phyloP scores from a whole-genome alignment of 2,797 vertebrate species.

The Valencia hispanica region DNA sequence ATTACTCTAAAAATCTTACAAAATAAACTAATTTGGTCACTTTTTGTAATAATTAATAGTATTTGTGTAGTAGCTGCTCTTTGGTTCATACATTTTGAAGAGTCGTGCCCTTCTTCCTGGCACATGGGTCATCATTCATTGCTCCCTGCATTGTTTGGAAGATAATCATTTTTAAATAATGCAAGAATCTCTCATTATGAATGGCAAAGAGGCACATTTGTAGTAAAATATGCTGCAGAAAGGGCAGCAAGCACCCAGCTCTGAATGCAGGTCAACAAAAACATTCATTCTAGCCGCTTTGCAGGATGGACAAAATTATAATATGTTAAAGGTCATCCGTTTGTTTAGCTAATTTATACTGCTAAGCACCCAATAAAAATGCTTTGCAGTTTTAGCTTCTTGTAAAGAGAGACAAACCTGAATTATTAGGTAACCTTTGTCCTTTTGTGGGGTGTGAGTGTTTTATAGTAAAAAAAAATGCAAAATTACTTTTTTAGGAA shows the following conservation, averaged over 20 bases:
- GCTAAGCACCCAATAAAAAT: conserved; percentile 53
- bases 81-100: not conserved
- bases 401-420: not conserved
- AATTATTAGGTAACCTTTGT: conserved; percentile 1
- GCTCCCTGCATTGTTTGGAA: conserved; percentile 12
- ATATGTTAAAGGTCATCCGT: conserved; percentile 38
- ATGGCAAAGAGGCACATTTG: conserved; percentile 18
- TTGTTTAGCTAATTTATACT: conserved; percentile 44
- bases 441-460: not conserved
- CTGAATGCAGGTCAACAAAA: conserved; percentile 55
- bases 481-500: not conserved
- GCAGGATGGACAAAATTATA: conserved; percentile 51
- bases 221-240: conserved; percentile 26
- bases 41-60: not conserved
- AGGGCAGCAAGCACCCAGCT: conserved; percentile 9
- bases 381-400: conserved; percentile 20
- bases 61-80: not conserved
- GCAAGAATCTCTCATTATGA: conserved; percentile 14
- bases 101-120: conserved; percentile 2
- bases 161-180: conserved; percentile 17
- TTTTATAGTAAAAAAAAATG: not conserved
- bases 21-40: not conserved
- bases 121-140: not conserved
- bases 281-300: conserved; percentile 55
- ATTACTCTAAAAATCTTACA: not conserved